Evolutionary conservation across 2,888 invertebrate species (phyloP), one percentile per base, ranked within the genome.

Genomic region (Sinhomidia bicolor): DNA sequence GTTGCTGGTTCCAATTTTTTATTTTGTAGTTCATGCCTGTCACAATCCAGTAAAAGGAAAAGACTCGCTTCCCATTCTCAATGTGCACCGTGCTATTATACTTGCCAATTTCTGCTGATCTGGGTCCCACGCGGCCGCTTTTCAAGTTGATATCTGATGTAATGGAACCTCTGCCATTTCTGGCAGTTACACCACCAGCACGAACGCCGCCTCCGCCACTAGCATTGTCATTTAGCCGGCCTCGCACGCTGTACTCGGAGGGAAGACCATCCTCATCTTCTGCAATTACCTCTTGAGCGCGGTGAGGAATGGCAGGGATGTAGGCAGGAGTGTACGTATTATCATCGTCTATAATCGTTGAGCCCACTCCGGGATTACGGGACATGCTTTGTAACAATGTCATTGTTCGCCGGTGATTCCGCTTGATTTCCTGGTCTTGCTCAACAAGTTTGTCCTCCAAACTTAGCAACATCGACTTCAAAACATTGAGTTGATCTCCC

Each of bases 1-100:
- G 93, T 1, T 93, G 92, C 1, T 93, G 92, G 71, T 93, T 92
- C 94, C 94, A 94, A 83, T 92, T 92, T n/a, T 90, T 92, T 44
- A 94, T 90, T 92, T 94, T 94, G 91, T 93, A 93, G 62, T 92
- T 90, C 85, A 94, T 93, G 81, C 93, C 92, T 9, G 91, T 92
- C 26, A 94, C 92, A 32, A 93, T 92, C 94, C 94, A 94, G 91
- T 94, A 94, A 91, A 93, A 94, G 26, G 93, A 93, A 86, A 93
- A 94, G 1, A 92, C 92, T 78, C 92, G 79, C 68, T 90, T 90
- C 20, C 91, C 92, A n/a, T 92, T 90, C 79, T 92, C 92, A 71
- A 92, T 90, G 90, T 93, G 93, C 51, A 93, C 93, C 6, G 93
- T 93, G 89, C 92, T 93, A 90, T 93, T 93, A 89, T 92, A 93